Evolutionary conservation across 2,113 vertebrate genomes (phyloP).

Genomic region (Macrotis lagotis): DNA sequence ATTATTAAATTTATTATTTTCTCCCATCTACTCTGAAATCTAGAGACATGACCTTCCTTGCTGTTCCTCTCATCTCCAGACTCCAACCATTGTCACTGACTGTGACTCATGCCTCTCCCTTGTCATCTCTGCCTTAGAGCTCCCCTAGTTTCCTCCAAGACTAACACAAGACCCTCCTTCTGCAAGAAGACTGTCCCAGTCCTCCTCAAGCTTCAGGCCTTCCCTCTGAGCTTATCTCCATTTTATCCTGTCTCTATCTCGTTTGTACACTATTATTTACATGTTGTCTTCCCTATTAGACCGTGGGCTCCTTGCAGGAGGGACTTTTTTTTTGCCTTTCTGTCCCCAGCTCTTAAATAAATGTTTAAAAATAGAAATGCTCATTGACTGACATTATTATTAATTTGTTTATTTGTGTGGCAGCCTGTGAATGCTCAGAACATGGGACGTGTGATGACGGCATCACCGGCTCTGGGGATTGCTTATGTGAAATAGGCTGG

Average conservation of each 20-base stretch:
- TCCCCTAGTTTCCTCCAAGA: background rate
- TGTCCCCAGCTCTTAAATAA: background rate
- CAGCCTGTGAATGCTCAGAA: conserved; percentile 91
- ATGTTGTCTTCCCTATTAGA: background rate
- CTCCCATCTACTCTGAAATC: background rate
- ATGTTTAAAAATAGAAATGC: background rate
- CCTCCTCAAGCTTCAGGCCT: background rate
- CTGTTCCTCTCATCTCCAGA: too few relatives aligned
- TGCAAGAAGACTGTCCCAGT: background rate
- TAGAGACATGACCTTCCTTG: too few relatives aligned
- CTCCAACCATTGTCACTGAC: too few relatives aligned
- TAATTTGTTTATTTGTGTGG: conserved; percentile 8
- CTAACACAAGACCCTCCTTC: background rate
- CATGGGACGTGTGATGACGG: conserved; percentile 90
- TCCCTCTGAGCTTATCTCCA: background rate
- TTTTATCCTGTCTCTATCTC: background rate
- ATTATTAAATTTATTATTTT: background rate
- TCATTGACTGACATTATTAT: background rate
- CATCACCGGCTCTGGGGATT: conserved; percentile 86
- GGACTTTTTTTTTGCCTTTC: background rate
- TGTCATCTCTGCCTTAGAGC: background rate
- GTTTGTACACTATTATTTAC: background rate
- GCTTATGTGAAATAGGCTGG: conserved; percentile 93
- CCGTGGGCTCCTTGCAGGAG: background rate
- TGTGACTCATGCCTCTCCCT: too few relatives aligned